Base-by-base conservation (phyloP, 35 echinoderm and acorn worm genomes). In the Ophioderma brevispina region DNA sequence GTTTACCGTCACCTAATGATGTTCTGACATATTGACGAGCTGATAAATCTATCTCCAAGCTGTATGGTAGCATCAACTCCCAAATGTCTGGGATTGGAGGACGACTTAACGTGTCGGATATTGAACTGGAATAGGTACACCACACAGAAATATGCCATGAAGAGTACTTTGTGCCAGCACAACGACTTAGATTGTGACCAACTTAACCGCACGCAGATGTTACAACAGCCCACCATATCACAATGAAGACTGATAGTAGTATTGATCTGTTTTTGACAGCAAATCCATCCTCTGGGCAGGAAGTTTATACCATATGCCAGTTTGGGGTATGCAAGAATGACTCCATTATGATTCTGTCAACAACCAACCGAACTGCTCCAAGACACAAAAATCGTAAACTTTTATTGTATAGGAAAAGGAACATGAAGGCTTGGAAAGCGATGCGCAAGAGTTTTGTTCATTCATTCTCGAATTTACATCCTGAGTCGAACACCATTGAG, bases 241-340 rank as follows among this genome's bases (percentile, higher is more conserved):
- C 38, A 81, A 40, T 2, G 35, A 81, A 81, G 32, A 76, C 23
- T 8, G 86, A 37, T 38, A 81, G 36, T 78, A 37, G 21, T 35
- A 80, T 80, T 43, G 81, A 33, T 49, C 33, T 39, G 42, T 83
- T 43, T 30, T 30, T 83, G 32, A 89, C 49, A 41, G 52, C 25
- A n/a, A 89, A 81, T 31, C 87, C 87, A 31, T 79, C 87, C 0
- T 31, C 34, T 17, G 77, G 80, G 34, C 21, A 50, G 1, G 39
- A 89, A 25, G n/a, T 89, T 38, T 46, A n/a, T 37, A n/a, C n/a
- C 87, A 89, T 33, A 89, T 89, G 87, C 87, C 87, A 30, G 78
- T 77, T 28, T 64, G 87, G 87, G 19, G 78, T 81, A 49, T 89
- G 76, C 77, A 89, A 59, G 34, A 77, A 89, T 81, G 78, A 89